These are phyloP conservation scores for Salvelinus namaycush DNA, from an alignment of 2,113 vertebrate species.

Conservation along the genomic window DNA sequence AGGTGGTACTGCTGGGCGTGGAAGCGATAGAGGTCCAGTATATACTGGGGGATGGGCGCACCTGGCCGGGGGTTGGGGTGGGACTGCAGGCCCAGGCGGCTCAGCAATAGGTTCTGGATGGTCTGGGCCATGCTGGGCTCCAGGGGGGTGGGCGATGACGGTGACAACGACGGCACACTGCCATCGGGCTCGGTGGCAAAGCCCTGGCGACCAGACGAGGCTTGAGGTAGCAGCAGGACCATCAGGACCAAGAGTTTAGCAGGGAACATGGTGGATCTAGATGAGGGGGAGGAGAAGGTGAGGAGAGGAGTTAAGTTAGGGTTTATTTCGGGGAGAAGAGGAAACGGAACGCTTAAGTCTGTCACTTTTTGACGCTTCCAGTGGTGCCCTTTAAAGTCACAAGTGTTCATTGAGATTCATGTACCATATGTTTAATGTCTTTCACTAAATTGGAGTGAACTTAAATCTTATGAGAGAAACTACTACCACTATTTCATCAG, in stretches of 20 bases:
- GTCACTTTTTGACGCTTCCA: no score
- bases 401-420: no score
- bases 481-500: no score
- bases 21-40: slow-evolving; percentile 79
- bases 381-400: no score
- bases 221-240: slow-evolving; percentile 79
- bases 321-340: not conserved
- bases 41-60: slow-evolving; percentile 70
- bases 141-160: not conserved
- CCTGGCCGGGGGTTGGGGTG: slow-evolving; percentile 71
- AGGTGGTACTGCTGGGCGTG: slow-evolving; percentile 77
- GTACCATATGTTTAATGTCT: no score
- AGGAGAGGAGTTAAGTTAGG: not conserved
- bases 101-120: slow-evolving; percentile 60
- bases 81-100: slow-evolving; percentile 66
- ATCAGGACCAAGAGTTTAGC: slow-evolving; percentile 73
- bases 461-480: no score
- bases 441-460: slow-evolving; percentile 10
- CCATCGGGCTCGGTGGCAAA: slow-evolving; percentile 53
- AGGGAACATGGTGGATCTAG: slow-evolving; percentile 65
- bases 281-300: not conserved
- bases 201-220: slow-evolving; percentile 72
- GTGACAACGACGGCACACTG: slow-evolving; percentile 34
- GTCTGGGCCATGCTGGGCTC: slow-evolving; percentile 68
- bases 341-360: no score